A percentile compares a stretch with the other conserved stretches of the same genome.
Conservation (phyloP, 2,888 invertebrate genomes). For the Eumacrocentrus americanus region DNA sequence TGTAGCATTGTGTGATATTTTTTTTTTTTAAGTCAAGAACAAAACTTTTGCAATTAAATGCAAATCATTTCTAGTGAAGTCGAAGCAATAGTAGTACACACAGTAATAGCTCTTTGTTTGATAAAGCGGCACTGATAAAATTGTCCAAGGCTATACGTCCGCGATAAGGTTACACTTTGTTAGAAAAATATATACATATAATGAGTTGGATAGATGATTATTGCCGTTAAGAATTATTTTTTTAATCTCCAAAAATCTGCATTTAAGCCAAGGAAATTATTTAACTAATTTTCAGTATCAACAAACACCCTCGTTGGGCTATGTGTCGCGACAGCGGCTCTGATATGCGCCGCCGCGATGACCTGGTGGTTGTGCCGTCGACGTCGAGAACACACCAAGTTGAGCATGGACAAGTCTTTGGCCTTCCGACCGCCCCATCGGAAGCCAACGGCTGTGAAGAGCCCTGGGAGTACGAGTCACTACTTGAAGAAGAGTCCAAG, state of each 20-base stretch:
- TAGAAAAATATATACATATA: too few species aligned
- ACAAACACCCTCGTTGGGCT: conserved; percentile 68
- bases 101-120: conserved; percentile 11
- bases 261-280: neutral
- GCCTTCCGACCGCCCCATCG: conserved; percentile 74
- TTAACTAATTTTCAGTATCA: conserved; percentile 61
- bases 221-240: too few species aligned
- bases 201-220: too few species aligned
- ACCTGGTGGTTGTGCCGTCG: conserved; percentile 73
- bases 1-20: neutral
- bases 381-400: conserved; percentile 63
- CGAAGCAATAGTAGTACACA: neutral
- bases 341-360: conserved; percentile 68
- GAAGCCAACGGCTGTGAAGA: conserved; percentile 82
- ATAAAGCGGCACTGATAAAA: conserved; percentile 20
- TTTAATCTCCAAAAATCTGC: too few species aligned
- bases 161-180: too few species aligned
- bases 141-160: conserved; percentile 1
- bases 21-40: neutral
- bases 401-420: conserved; percentile 68
- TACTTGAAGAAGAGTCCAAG: conserved; percentile 93
- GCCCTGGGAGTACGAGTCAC: conserved; percentile 82
- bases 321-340: conserved; percentile 68
- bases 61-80: conserved; percentile 2
- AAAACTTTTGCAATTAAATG: neutral